Conservation (phyloP, 2,888 invertebrate genomes). For the Agriopis marginaria region DNA sequence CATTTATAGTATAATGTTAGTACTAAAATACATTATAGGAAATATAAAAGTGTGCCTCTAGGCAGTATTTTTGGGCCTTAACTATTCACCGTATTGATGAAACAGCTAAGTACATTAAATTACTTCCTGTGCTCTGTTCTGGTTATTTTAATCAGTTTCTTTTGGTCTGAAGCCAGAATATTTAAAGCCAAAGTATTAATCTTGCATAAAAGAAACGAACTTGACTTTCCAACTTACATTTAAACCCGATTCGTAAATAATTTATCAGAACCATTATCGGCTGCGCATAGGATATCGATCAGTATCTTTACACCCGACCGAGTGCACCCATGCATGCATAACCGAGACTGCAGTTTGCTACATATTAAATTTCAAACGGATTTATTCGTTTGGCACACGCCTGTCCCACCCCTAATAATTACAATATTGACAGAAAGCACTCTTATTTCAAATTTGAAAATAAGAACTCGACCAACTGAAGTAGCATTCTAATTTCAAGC, state of each 20-base stretch:
- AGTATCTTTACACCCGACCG: constrained; percentile 43
- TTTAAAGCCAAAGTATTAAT: background rate
- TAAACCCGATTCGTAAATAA: constrained; percentile 4
- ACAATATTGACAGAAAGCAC: constrained; percentile 40
- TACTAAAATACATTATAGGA: too few relatives aligned
- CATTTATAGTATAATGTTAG: too few relatives aligned
- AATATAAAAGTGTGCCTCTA: background rate
- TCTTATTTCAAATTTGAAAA: constrained; percentile 33
- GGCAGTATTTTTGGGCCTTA: background rate
- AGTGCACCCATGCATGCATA: constrained; percentile 61
- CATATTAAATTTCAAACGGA: constrained; percentile 80
- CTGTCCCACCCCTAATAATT: constrained; percentile 54
- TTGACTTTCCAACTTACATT: background rate
- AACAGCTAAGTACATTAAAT: background rate
- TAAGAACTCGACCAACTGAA: constrained; percentile 1
- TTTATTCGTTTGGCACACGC: constrained; percentile 64
- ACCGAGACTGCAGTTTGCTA: constrained; percentile 59
- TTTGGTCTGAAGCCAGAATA: background rate
- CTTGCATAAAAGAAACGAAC: background rate
- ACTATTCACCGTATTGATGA: background rate
- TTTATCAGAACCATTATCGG: constrained; percentile 21
- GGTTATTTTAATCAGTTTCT: background rate
- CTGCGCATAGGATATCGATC: constrained; percentile 49
- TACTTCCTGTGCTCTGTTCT: background rate
- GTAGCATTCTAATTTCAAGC: constrained; percentile 22